Percentiles rank a stretch among this genome's conserved stretches.
Conservation (phyloP, 2,797 vertebrate genomes). For the Dermochelys coriacea region DNA sequence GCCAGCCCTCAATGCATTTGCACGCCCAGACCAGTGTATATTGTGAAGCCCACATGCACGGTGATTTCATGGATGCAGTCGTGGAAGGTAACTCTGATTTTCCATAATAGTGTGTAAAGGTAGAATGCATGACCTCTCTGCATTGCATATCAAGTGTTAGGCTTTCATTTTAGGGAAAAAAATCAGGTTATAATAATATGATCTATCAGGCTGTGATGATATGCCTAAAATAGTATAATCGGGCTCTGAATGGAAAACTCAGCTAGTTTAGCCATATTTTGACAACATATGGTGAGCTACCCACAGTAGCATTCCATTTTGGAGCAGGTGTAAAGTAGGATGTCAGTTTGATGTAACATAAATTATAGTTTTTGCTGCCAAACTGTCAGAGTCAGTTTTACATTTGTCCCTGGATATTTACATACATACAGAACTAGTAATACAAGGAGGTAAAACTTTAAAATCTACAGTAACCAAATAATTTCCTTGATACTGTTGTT, state of each 20-base stretch:
- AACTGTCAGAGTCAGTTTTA: conserved; percentile 75
- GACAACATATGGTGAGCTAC: conserved; percentile 63
- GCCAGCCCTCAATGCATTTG: background rate
- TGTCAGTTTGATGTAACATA: conserved; percentile 75
- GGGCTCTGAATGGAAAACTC: conserved; percentile 73
- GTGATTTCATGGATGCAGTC: background rate
- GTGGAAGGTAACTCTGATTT: background rate
- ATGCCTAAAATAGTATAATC: conserved; percentile 60
- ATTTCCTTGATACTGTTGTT: conserved; percentile 74
- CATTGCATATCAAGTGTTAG: background rate
- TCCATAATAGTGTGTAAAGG: background rate
- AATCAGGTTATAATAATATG: conserved; percentile 38
- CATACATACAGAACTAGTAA: conserved; percentile 71
- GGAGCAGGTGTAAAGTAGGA: conserved; percentile 76
- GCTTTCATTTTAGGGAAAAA: conserved; percentile 52
- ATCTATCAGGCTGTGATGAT: conserved; percentile 28
- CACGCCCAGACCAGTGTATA: background rate
- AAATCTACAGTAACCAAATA: conserved; percentile 73
- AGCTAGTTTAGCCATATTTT: conserved; percentile 79
- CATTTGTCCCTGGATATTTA: conserved; percentile 81
- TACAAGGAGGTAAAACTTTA: conserved; percentile 71
- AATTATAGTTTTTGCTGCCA: conserved; percentile 76
- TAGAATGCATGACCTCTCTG: conserved; percentile 44
- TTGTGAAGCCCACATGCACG: conserved; percentile 6
- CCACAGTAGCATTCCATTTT: conserved; percentile 67